phyloP scores from a whole-genome alignment of 1,140 invertebrate genomes.

The Drosophila bocki region DNA sequence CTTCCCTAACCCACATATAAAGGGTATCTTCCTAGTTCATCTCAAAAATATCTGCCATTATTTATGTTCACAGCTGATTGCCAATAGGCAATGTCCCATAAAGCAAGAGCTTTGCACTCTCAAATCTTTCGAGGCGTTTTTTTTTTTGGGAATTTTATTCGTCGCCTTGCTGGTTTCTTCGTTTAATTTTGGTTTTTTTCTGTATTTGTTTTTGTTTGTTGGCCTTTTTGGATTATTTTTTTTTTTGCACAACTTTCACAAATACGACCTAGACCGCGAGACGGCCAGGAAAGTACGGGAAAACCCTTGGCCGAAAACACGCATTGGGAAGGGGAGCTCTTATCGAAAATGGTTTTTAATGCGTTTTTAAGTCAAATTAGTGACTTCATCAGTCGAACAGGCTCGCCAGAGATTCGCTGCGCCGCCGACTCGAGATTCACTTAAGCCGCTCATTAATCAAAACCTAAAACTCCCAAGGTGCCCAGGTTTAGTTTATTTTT shows the following conservation, averaged over 20 bases:
- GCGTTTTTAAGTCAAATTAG: slow-evolving; percentile 83
- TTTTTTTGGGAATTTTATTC: slow-evolving; percentile 42
- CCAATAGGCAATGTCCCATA: slow-evolving; percentile 48
- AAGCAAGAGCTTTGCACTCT: slow-evolving; percentile 50
- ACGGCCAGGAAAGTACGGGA: slow-evolving; percentile 68
- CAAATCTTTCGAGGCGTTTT: slow-evolving; percentile 41
- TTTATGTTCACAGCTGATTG: slow-evolving; percentile 51
- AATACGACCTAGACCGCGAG: slow-evolving; percentile 44
- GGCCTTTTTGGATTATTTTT: slow-evolving; percentile 12
- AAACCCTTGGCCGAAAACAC: slow-evolving; percentile 63
- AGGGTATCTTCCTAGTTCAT: slow-evolving; percentile 12
- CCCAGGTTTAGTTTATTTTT: slow-evolving; percentile 37
- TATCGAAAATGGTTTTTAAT: slow-evolving; percentile 83
- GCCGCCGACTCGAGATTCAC: slow-evolving; percentile 57
- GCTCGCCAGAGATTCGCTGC: slow-evolving; percentile 40
- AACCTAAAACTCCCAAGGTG: slow-evolving; percentile 49
- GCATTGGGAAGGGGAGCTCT: slow-evolving; percentile 45
- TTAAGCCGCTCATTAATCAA: slow-evolving; percentile 82
- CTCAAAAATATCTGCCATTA: not conserved
- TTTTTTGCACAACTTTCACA: slow-evolving; percentile 76
- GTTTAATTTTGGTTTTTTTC: slow-evolving; percentile 34
- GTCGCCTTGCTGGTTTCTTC: slow-evolving; percentile 16
- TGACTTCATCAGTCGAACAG: slow-evolving; percentile 76
- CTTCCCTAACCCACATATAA: not conserved
- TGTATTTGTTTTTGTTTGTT: slow-evolving; percentile 31